These are phyloP conservation scores for Dipus sagitta DNA, from an alignment of 2,797 vertebrate species.

Conservation along the genomic window DNA sequence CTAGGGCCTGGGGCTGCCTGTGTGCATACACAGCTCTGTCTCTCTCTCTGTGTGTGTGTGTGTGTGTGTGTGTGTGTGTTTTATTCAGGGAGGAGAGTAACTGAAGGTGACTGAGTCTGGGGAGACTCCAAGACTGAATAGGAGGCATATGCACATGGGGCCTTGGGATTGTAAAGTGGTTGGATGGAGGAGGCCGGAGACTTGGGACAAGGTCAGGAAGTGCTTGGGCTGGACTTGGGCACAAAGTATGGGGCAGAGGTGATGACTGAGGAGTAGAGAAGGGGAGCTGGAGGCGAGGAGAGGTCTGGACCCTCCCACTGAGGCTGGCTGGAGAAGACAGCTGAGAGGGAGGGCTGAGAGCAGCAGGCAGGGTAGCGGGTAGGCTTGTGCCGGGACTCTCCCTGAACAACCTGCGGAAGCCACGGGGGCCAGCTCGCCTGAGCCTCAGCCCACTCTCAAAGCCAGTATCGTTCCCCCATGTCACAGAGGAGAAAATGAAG, in stretches of 20 bases:
- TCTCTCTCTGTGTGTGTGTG: rapidly evolving
- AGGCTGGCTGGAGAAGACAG: not conserved
- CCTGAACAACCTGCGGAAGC: not conserved
- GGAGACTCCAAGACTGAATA: too few relatives aligned
- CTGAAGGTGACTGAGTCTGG: not conserved
- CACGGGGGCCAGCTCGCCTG: not conserved
- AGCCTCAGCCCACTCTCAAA: not conserved
- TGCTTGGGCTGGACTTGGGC: not conserved
- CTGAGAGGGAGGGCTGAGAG: not conserved
- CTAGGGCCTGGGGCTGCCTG: not conserved
- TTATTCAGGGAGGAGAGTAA: not conserved
- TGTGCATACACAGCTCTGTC: too few relatives aligned
- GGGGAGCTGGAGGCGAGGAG: not conserved
- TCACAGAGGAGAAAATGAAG: not conserved
- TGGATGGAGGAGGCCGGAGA: not conserved
- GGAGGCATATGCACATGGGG: not conserved
- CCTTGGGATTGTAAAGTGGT: not conserved
- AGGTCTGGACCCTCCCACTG: not conserved
- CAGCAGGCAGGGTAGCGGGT: rapidly evolving
- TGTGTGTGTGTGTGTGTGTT: not conserved
- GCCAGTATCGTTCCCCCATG: not conserved
- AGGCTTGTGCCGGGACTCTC: rapidly evolving
- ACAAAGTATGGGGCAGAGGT: not conserved
- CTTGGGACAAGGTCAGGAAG: not conserved
- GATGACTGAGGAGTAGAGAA: rapidly evolving